Evolutionary conservation across 2,113 vertebrate species (phyloP).

Genomic region (Motacilla tschutschensis): DNA sequence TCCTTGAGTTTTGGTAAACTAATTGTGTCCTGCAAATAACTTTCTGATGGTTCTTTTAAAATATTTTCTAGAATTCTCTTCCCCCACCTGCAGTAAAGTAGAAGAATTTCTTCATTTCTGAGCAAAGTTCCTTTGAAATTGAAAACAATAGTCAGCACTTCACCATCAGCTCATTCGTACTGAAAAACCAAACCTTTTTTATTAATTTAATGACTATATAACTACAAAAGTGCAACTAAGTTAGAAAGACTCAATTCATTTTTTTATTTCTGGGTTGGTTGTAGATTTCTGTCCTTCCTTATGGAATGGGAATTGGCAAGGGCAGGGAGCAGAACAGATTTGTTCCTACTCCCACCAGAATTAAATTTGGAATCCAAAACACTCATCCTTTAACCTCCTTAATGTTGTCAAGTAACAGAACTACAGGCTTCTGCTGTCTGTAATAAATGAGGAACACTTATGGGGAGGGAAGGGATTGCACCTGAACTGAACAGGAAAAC

Average conservation of each 20-base stretch:
- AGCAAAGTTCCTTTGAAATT: not conserved
- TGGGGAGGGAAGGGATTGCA: not conserved
- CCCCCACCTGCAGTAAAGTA: not conserved
- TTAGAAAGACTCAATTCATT: not conserved
- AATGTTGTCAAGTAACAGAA: not conserved
- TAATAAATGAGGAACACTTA: not conserved
- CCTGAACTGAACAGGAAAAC: not conserved
- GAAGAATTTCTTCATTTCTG: not conserved
- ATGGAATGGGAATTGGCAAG: not conserved
- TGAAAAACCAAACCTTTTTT: not conserved
- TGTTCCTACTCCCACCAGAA: not conserved
- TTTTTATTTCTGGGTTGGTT: not conserved
- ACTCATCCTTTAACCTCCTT: not conserved
- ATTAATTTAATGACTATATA: not conserved
- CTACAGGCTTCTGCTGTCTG: not conserved
- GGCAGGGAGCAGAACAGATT: not conserved
- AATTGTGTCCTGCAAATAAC: not conserved
- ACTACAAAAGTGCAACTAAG: not conserved
- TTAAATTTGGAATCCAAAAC: not conserved
- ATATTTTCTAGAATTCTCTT: not conserved
- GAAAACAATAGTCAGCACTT: not conserved
- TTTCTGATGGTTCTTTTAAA: not conserved
- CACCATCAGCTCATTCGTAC: not conserved
- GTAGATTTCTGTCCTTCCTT: not conserved
- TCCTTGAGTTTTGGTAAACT: not conserved